Conservation (phyloP, 2,113 vertebrate species). For the Isichthys henryi region DNA sequence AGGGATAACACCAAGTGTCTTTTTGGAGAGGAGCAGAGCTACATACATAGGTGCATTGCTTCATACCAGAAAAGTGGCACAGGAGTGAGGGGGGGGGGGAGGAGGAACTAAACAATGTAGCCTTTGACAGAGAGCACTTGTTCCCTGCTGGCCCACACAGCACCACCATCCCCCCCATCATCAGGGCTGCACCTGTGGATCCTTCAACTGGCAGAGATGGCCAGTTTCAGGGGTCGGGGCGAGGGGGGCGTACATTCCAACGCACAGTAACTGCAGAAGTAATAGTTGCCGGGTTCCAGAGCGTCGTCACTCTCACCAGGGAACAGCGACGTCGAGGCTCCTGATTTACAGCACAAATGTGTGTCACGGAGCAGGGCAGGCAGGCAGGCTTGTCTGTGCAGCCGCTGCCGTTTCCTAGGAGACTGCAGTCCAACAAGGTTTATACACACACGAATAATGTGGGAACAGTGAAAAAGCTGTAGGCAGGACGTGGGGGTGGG, state of each 20-base stretch:
- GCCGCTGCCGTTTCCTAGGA: conserved; percentile 30
- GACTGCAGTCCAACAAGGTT: conserved; percentile 28
- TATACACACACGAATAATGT: conserved; percentile 15
- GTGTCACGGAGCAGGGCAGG: conserved; percentile 16
- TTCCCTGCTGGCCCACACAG: background rate
- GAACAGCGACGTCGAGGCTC: background rate
- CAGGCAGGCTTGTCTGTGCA: conserved; percentile 16
- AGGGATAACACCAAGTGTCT: background rate
- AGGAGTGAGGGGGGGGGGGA: background rate
- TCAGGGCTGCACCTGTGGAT: background rate
- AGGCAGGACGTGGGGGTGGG: background rate
- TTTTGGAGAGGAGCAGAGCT: background rate
- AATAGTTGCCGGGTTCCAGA: conserved; percentile 1
- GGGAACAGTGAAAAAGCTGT: background rate
- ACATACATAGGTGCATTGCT: conserved; percentile 23
- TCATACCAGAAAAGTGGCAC: conserved; percentile 8
- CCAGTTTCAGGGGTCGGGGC: background rate
- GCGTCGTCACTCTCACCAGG: background rate
- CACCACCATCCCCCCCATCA: background rate
- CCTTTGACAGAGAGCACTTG: conserved; percentile 22
- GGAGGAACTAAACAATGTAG: conserved; percentile 8
- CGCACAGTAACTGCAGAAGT: conserved; percentile 2
- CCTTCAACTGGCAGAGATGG: background rate
- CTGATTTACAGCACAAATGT: conserved; percentile 30
- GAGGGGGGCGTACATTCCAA: background rate